Evolutionary conservation across 1,140 invertebrate genomes (phyloP), one percentile per base, ranked within the genome.

Genomic region (Ceratitis capitata): DNA sequence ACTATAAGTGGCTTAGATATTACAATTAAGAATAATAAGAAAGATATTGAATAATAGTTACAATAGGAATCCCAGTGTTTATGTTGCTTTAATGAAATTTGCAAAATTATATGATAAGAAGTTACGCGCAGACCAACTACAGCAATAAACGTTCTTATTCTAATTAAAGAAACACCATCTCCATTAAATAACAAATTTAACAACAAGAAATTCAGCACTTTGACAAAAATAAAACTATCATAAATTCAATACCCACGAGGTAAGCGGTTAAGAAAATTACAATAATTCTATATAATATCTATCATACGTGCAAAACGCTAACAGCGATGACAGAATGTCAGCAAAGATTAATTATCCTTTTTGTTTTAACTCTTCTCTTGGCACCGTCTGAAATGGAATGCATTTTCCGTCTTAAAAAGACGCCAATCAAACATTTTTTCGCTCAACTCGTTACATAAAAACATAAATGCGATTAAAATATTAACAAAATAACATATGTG

Each of bases 161-260:
- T 56, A 42, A 47, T 78, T 26, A 78, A 47, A 42, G 4, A 78
- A 78, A 78, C n/a, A 78, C 69, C 19, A 47, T 45, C 45, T 42
- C 69, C 23, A 78, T 78, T 78, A 78, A n/a, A 42, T 45, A 78
- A 45, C 39, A 45, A 64, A 64, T 32, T 45, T 78, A 45, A n/a
- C n/a, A n/a, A n/a, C 29, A 74, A 74, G 3, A 19, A 78, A 45
- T 78, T 45, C 32, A 35, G 39, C 29, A 19, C 26, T 35, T 32
- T 35, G 16, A 19, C 26, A 35, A 78, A 12, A 78, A n/a, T 78
- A 45, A 42, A 26, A 26, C 19, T 19, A 10, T 5, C 6, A 78
- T 12, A 19, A 45, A 45, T 9, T 2, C n/a, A 78, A 45, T 0
- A 39, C 9, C 26, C 7, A 42, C 35, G 29, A n/a, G 35, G 32